These are phyloP conservation scores for Rhipidura dahli DNA, from an alignment of 2,113 vertebrate species.

Conservation along the genomic window DNA sequence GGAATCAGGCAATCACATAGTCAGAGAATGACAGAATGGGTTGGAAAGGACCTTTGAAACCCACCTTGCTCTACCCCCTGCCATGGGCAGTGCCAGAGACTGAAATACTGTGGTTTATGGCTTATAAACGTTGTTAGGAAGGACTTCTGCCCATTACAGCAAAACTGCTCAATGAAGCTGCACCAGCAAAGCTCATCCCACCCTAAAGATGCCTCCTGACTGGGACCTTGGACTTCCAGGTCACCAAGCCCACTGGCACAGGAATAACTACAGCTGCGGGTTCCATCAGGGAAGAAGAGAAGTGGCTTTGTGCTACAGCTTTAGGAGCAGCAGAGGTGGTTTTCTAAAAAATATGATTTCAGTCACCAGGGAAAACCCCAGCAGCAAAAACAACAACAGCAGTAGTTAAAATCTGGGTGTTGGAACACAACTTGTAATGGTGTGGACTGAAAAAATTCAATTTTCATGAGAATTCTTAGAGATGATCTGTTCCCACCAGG, in stretches of 20 bases:
- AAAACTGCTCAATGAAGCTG: neutral
- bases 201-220: neutral
- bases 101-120: neutral
- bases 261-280: neutral
- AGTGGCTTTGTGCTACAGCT: neutral
- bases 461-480: neutral
- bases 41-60: neutral
- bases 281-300: neutral
- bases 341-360: neutral
- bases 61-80: neutral
- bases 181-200: neutral
- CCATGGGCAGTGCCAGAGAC: neutral
- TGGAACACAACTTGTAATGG: neutral
- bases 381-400: neutral
- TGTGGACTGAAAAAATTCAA: neutral
- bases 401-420: neutral
- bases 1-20: too few relatives aligned
- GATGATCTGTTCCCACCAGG: too few relatives aligned
- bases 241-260: neutral
- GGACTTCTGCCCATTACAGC: neutral
- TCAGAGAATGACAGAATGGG: neutral
- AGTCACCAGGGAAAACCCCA: neutral
- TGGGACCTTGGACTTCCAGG: neutral
- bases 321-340: neutral
- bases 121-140: neutral